Evolutionary conservation across 2,888 invertebrate genomes (phyloP).

Genomic region (Pedicia rivosa): DNA sequence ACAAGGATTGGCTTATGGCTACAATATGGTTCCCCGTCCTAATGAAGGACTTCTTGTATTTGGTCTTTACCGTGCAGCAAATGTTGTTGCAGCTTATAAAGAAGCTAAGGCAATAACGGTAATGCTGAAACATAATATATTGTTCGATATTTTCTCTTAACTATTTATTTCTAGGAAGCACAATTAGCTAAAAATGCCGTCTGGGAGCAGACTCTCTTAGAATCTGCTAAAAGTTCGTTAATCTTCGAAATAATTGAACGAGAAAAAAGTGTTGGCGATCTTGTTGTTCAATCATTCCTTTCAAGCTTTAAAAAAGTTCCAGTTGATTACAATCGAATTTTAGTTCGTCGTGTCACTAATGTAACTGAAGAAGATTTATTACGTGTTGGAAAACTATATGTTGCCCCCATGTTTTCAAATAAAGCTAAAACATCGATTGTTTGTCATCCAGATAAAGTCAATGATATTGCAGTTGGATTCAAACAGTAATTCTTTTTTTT

Average conservation of each 20-base stretch:
- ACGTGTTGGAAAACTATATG: slow-evolving; percentile 52
- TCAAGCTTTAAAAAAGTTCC: slow-evolving; percentile 52
- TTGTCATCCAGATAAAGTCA: slow-evolving; percentile 59
- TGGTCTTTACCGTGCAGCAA: slow-evolving; percentile 58
- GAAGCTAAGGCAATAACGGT: slow-evolving; percentile 55
- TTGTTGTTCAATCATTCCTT: slow-evolving; percentile 54
- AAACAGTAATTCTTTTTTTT: too few relatives aligned
- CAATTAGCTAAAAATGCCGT: slow-evolving; percentile 39
- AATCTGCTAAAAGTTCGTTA: slow-evolving; percentile 72
- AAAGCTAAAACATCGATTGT: slow-evolving; percentile 50
- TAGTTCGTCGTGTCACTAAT: slow-evolving; percentile 32
- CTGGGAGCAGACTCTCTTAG: slow-evolving; percentile 60
- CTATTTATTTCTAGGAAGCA: slow-evolving; percentile 32
- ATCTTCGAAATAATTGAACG: slow-evolving; percentile 71
- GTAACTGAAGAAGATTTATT: slow-evolving; percentile 47
- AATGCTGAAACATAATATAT: slow-evolving; percentile 36
- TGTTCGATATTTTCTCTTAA: neutral
- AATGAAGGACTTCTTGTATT: slow-evolving; percentile 58
- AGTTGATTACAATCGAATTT: slow-evolving; percentile 39
- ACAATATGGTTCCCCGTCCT: slow-evolving; percentile 43
- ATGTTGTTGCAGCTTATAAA: slow-evolving; percentile 61
- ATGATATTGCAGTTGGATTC: slow-evolving; percentile 12
- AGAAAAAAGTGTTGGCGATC: slow-evolving; percentile 61
- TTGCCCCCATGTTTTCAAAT: slow-evolving; percentile 48
- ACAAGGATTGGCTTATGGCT: slow-evolving; percentile 69